These are phyloP conservation scores for Harpagifer antarcticus DNA, from an alignment of 2,797 vertebrate species.

Conservation along the genomic window DNA sequence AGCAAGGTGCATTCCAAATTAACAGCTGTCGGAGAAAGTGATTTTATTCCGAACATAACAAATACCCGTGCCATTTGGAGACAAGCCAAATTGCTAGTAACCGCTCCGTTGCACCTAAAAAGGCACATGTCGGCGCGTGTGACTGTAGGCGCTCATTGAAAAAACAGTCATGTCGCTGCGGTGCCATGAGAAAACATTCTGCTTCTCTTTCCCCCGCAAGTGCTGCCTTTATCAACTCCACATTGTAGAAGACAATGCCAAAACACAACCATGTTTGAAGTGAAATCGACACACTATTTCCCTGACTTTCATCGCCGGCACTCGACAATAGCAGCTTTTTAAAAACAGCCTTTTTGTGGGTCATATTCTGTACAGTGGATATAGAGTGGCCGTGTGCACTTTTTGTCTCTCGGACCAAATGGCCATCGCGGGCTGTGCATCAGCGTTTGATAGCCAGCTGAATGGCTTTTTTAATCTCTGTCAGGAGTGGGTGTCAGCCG, in stretches of 20 bases:
- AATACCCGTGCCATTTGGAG: conserved; percentile 59
- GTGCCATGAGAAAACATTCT: conserved; percentile 43
- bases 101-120: conserved; percentile 65
- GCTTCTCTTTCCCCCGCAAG: conserved; percentile 16
- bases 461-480: conserved; percentile 67
- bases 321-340: conserved; percentile 25
- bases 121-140: conserved; percentile 30
- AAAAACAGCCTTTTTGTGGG: neutral
- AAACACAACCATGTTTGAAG: conserved; percentile 23
- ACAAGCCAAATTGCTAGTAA: conserved; percentile 59
- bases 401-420: conserved; percentile 32
- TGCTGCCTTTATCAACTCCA: conserved; percentile 29
- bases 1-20: conserved; percentile 34
- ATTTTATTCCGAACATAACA: conserved; percentile 52
- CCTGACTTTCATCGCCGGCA: conserved; percentile 9
- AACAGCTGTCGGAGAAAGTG: conserved; percentile 55
- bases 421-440: conserved; percentile 29
- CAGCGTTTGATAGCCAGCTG: conserved; percentile 44
- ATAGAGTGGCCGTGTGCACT: conserved; percentile 15
- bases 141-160: conserved; percentile 69
- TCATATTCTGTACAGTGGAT: neutral
- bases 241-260: conserved; percentile 16
- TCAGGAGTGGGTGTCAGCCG: conserved; percentile 59
- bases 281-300: neutral
- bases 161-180: conserved; percentile 61